phyloP scores from a whole-genome alignment of 2,888 invertebrate species.

The Eristalinus aeneus region DNA sequence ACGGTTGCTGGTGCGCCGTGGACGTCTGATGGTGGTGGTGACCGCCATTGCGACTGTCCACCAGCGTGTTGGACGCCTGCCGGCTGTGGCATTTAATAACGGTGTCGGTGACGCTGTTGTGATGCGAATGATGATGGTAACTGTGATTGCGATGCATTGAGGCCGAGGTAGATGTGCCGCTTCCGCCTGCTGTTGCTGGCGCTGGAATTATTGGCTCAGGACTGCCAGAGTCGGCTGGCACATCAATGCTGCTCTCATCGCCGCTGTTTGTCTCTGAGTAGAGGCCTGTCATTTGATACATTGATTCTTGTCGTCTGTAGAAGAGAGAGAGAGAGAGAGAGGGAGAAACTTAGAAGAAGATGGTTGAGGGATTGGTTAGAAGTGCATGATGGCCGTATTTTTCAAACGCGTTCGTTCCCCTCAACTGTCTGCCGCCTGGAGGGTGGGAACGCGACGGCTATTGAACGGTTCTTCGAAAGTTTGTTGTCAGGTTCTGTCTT shows the following conservation, averaged over 20 bases:
- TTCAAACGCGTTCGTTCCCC: no score
- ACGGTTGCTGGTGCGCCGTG: slow-evolving; percentile 45
- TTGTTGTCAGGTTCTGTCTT: no score
- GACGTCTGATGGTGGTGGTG: slow-evolving; percentile 80
- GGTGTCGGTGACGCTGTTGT: slow-evolving; percentile 74
- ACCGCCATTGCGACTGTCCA: slow-evolving; percentile 83
- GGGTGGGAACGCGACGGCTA: no score
- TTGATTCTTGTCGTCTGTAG: slow-evolving; percentile 90
- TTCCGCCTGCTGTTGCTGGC: slow-evolving; percentile 71
- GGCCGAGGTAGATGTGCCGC: slow-evolving; percentile 62
- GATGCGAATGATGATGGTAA: slow-evolving; percentile 73
- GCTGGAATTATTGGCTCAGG: slow-evolving; percentile 79
- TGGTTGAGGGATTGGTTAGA: no score
- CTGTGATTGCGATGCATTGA: slow-evolving; percentile 55
- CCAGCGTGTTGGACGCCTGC: slow-evolving; percentile 88
- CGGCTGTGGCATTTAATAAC: slow-evolving; percentile 89
- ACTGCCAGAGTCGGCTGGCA: slow-evolving; percentile 81
- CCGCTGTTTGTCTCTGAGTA: slow-evolving; percentile 87
- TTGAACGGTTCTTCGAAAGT: no score
- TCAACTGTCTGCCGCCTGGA: no score
- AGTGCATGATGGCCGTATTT: no score
- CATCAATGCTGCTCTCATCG: slow-evolving; percentile 82
- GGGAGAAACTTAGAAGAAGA: background rate
- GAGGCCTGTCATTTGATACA: slow-evolving; percentile 93
- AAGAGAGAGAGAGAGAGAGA: background rate